Conservation (phyloP, 2,113 vertebrate genomes). For the Rhegmatorhina hoffmannsi region DNA sequence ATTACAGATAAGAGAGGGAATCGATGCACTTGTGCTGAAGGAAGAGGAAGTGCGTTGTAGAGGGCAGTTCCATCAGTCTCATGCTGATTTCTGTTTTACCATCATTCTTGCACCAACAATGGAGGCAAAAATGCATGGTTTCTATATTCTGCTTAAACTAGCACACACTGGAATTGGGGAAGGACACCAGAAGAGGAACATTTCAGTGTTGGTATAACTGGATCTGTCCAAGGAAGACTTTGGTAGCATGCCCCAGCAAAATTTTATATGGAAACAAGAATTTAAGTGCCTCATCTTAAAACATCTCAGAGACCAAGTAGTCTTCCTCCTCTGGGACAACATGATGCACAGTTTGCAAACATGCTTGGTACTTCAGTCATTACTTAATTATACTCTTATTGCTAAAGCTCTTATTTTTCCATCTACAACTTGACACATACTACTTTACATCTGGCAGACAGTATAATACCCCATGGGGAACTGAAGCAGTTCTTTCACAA, state of each 20-base stretch:
- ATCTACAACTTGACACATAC: constrained; percentile 18
- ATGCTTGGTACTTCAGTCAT: constrained; percentile 2
- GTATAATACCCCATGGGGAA: background rate
- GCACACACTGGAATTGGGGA: background rate
- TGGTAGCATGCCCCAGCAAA: background rate
- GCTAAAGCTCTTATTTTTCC: constrained; percentile 45
- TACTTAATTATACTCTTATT: constrained; percentile 32
- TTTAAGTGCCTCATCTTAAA: background rate
- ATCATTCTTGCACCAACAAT: background rate
- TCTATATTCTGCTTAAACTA: background rate
- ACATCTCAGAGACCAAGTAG: background rate
- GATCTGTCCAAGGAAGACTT: background rate
- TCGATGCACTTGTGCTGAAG: background rate
- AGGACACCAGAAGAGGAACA: background rate
- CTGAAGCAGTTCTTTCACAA: constrained; percentile 1
- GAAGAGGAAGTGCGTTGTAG: background rate
- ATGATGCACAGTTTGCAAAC: background rate
- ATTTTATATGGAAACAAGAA: background rate
- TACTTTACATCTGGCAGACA: constrained; percentile 27
- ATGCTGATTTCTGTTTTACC: background rate
- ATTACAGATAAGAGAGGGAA: background rate
- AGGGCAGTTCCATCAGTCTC: background rate
- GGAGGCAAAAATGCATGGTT: background rate
- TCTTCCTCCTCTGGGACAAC: background rate
- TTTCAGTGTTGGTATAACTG: background rate